Base-by-base conservation (phyloP, 2,888 invertebrate species). In the Scrobipalpa costella region DNA sequence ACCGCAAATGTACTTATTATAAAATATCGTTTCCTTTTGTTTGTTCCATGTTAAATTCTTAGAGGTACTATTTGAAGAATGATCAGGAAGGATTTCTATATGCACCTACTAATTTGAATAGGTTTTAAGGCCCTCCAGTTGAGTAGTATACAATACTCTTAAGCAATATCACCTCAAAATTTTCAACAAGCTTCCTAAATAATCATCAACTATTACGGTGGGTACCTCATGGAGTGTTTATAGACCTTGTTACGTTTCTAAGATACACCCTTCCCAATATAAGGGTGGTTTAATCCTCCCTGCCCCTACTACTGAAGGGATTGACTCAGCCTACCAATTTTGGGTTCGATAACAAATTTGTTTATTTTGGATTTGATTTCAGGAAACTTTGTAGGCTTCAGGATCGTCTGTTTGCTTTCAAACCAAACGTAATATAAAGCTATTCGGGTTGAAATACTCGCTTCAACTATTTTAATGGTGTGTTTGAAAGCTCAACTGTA, bases 221-320 rank as follows among this genome's bases (percentile, higher is more conserved):
- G 44, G 44, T 59, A 44, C 59, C 59, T 59, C n/a, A 59, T 19
- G 44, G 44, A 59, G 44, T 60, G 49, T 60, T 60, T 60, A 60
- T 60, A 60, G 34, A 61, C 36, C 38, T 67, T 75, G 69, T 72
- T 75, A 69, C 72, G 78, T 81, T 75, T 76, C 80, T 74, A 78
- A 80, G 81, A 79, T 78, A 77, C 81, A 66, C 81, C 79, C 83
- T 77, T 55, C 55, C 15, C 78, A 80, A 74, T 77, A 78, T 76
- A 15, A 75, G 78, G 76, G 19, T 11, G 63, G 58, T 49, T 49
- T 49, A 58, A 58, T 49, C 44, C 38, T 27, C 63, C 55, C 19
- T 58, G 27, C 5, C 19, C 15, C 34, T 36, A 36, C 13, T 50
- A 34, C 57, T 38, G 76, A 76, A 84, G 81, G 81, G 80, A 79